phyloP scores from a whole-genome alignment of 2,888 invertebrate genomes.

The Lingula anatina region DNA sequence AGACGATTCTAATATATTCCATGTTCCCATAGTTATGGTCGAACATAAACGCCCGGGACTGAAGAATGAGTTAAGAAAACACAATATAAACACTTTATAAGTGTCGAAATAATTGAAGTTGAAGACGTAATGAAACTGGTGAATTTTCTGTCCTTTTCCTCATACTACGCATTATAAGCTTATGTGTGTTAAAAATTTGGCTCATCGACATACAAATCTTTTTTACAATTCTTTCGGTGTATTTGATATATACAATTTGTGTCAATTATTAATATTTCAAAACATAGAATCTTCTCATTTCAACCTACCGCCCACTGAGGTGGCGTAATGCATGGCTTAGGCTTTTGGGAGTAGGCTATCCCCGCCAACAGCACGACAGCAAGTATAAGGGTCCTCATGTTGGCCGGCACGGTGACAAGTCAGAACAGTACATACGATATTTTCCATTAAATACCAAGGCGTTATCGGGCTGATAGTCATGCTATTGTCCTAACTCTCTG shows the following conservation, averaged over 20 bases:
- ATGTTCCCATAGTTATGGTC: slow-evolving; percentile 10
- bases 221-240: no score
- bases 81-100: no score
- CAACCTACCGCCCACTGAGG: background rate
- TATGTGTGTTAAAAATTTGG: no score
- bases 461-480: no score
- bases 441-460: no score
- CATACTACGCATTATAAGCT: background rate
- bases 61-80: background rate
- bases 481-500: no score
- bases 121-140: background rate
- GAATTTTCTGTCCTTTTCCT: slow-evolving; percentile 1
- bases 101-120: background rate
- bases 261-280: no score
- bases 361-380: background rate
- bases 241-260: no score
- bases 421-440: no score
- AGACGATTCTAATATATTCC: slow-evolving; percentile 9
- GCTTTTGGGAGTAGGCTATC: background rate
- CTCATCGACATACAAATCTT: no score
- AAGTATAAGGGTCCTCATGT: background rate
- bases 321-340: background rate
- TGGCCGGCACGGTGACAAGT: no score
- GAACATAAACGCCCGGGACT: slow-evolving; percentile 8
- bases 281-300: no score